phyloP scores from a whole-genome alignment of 2,113 vertebrate species.

The Ptychochromis oligacanthus region DNA sequence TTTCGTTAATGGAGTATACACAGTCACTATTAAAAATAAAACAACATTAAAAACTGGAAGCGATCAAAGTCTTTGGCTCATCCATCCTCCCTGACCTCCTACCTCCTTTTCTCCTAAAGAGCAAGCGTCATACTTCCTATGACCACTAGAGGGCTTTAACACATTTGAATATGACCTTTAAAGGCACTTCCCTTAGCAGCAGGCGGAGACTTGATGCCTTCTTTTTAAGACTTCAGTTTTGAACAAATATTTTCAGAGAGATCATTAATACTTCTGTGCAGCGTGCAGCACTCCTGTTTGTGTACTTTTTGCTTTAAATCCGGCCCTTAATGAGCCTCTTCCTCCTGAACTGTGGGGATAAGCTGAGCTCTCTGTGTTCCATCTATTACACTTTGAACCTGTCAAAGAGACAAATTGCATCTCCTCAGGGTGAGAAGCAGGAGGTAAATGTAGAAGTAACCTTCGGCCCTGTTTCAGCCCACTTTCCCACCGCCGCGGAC shows the following conservation, averaged over 20 bases:
- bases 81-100: not conserved
- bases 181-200: not conserved
- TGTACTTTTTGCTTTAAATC: slow-evolving; percentile 12
- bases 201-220: not conserved
- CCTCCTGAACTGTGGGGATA: slow-evolving; percentile 17
- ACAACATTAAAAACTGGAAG: not conserved
- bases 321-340: slow-evolving; percentile 11
- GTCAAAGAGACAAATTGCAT: slow-evolving; percentile 43
- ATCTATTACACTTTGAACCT: slow-evolving; percentile 26
- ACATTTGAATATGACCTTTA: not conserved
- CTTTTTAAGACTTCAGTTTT: not conserved
- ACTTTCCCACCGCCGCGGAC: slow-evolving; percentile 6
- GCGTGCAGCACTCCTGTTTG: not conserved
- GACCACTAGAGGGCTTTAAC: not conserved
- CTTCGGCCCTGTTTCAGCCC: slow-evolving; percentile 21
- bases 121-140: not conserved
- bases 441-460: slow-evolving; percentile 51
- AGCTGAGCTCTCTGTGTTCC: not conserved
- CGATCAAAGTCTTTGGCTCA: not conserved
- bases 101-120: not conserved
- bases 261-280: not conserved
- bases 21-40: not conserved
- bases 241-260: not conserved
- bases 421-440: slow-evolving; percentile 14
- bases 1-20: not conserved